These are phyloP conservation scores for Punctoribates punctum DNA, from an alignment of 2,888 invertebrate genomes.

Conservation along the genomic window DNA sequence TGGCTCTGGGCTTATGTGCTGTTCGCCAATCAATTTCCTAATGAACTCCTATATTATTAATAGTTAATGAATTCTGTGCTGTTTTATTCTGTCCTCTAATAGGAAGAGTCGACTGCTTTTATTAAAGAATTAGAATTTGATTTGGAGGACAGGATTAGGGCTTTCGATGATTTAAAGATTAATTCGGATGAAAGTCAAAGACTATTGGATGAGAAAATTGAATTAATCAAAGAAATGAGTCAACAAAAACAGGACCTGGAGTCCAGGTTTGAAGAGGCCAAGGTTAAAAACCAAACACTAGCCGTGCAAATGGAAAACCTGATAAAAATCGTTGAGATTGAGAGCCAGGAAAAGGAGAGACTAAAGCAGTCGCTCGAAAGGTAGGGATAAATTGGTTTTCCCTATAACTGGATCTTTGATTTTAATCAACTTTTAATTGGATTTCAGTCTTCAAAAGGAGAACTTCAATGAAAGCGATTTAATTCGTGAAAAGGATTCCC, in stretches of 20 bases:
- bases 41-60: too few relatives aligned
- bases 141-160: neutral
- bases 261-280: constrained; percentile 8
- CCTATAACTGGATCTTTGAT: neutral
- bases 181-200: neutral
- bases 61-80: too few relatives aligned
- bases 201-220: constrained; percentile 7
- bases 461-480: constrained; percentile 13
- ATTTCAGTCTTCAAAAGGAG: constrained; percentile 6
- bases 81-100: neutral
- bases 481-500: neutral
- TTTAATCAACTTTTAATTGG: neutral
- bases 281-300: constrained; percentile 2
- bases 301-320: constrained; percentile 7
- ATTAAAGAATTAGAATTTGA: neutral
- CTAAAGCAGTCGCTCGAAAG: neutral
- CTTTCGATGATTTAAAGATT: neutral
- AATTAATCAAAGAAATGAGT: neutral
- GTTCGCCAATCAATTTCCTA: too few relatives aligned
- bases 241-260: neutral
- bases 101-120: constrained; percentile 11
- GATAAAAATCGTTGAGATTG: neutral
- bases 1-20: too few relatives aligned
- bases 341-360: neutral
- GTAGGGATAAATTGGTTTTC: neutral